phyloP scores from a whole-genome alignment of 1,140 invertebrate genomes.

The Pseudobourletiella spinata region DNA sequence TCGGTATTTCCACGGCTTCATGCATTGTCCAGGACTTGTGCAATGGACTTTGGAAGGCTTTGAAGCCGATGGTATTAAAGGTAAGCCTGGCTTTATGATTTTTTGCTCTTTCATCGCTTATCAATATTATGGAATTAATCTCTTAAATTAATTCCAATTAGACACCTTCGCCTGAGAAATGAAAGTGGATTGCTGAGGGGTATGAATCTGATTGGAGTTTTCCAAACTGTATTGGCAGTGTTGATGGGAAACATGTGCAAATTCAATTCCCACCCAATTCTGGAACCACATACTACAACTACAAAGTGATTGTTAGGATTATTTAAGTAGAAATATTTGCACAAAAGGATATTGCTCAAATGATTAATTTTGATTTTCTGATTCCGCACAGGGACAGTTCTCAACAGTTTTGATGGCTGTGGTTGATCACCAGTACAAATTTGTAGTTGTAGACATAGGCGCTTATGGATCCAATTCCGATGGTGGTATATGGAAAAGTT shows the following conservation, averaged over 20 bases:
- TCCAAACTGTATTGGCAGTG: not conserved
- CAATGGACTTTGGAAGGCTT: not conserved
- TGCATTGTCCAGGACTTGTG: not conserved
- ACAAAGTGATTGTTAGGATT: not conserved
- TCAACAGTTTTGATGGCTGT: not conserved
- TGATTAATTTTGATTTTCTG: not conserved
- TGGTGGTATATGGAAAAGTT: not conserved
- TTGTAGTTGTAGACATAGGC: too few species aligned
- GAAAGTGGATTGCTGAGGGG: not conserved
- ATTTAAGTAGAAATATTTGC: not conserved
- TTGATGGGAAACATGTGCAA: too few species aligned
- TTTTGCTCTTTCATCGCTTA: too few species aligned
- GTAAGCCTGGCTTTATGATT: not conserved
- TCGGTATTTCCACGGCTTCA: not conserved
- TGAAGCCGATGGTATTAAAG: not conserved
- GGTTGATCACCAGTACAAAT: not conserved
- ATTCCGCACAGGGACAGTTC: too few species aligned
- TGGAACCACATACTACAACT: not conserved
- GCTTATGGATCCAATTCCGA: too few species aligned
- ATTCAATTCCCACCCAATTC: not conserved
- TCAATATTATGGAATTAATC: not conserved
- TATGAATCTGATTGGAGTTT: not conserved
- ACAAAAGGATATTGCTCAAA: not conserved
- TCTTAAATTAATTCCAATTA: not conserved
- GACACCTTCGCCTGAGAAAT: not conserved